A percentile compares a stretch with the other conserved stretches of the same genome.
phyloP scores from a whole-genome alignment of 2,888 invertebrate species.

The Melieria omissa region DNA sequence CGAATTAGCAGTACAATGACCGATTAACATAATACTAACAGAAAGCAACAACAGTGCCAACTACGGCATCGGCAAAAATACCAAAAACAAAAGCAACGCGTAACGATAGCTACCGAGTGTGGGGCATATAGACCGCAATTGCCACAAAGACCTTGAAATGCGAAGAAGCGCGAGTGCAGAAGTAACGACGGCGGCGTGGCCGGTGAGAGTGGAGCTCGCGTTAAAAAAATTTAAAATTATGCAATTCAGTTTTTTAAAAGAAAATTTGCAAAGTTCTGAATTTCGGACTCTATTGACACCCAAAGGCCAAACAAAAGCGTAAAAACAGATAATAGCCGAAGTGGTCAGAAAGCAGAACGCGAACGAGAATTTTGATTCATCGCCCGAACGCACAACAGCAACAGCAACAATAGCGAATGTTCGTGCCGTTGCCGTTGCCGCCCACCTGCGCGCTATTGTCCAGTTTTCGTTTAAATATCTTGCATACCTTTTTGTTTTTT shows the following conservation, averaged over 20 bases:
- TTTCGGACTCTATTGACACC: not conserved
- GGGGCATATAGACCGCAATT: not conserved
- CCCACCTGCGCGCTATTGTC: not conserved
- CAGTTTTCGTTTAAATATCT: not conserved
- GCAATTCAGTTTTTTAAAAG: not conserved
- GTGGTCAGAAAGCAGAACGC: not conserved
- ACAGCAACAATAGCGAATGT: too few species aligned
- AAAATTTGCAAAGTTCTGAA: too few species aligned
- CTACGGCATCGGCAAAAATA: not conserved
- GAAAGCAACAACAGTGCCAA: slow-evolving; percentile 12
- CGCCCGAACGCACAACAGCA: not conserved
- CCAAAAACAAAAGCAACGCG: too few species aligned
- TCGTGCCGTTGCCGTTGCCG: too few species aligned
- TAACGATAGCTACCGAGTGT: not conserved
- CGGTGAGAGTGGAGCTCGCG: not conserved
- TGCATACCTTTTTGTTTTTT: not conserved
- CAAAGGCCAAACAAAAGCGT: not conserved
- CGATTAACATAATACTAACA: slow-evolving; percentile 20
- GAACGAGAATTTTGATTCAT: not conserved
- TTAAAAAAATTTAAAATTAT: not conserved
- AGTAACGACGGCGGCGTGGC: too few species aligned
- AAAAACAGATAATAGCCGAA: not conserved
- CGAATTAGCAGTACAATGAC: slow-evolving; percentile 26
- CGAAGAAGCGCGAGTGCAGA: too few species aligned
- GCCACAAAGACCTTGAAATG: not conserved